Conservation (phyloP, 1,140 invertebrate genomes). For the Eupristina koningsbergeri region DNA sequence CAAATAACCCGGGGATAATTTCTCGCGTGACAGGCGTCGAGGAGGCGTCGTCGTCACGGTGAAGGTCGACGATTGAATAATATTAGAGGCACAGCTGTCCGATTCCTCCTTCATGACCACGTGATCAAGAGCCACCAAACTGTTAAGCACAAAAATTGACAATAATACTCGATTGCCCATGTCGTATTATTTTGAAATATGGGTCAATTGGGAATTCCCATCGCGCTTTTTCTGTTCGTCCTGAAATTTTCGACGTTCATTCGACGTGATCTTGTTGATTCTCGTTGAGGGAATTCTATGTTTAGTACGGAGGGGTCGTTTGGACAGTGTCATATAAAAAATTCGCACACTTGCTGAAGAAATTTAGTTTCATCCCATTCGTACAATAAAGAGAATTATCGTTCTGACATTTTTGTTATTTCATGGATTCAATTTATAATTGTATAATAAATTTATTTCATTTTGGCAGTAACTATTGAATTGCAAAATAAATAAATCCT, state of each 20-base stretch:
- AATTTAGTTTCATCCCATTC: neutral
- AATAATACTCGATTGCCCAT: slow-evolving; percentile 9
- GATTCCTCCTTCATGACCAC: neutral
- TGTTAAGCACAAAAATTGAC: slow-evolving; percentile 27
- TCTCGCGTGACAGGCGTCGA: slow-evolving; percentile 42
- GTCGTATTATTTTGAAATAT: slow-evolving; percentile 23
- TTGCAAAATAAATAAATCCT: no score
- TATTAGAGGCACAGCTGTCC: neutral
- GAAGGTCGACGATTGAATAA: neutral
- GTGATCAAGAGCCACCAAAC: no score
- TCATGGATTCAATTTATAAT: no score
- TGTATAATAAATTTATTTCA: no score
- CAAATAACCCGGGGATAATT: slow-evolving; percentile 47
- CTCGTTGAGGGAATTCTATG: neutral
- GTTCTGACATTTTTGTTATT: no score
- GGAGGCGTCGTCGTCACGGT: no score
- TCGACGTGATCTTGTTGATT: neutral
- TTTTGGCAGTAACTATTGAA: no score
- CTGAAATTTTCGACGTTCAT: slow-evolving; percentile 30
- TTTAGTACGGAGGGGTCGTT: neutral
- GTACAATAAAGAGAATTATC: no score
- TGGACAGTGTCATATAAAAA: neutral
- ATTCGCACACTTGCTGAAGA: neutral
- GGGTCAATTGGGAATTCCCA: slow-evolving; percentile 15
- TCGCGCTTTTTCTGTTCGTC: neutral